Conservation (phyloP, 2,113 vertebrate genomes). For the Blennius ocellaris region DNA sequence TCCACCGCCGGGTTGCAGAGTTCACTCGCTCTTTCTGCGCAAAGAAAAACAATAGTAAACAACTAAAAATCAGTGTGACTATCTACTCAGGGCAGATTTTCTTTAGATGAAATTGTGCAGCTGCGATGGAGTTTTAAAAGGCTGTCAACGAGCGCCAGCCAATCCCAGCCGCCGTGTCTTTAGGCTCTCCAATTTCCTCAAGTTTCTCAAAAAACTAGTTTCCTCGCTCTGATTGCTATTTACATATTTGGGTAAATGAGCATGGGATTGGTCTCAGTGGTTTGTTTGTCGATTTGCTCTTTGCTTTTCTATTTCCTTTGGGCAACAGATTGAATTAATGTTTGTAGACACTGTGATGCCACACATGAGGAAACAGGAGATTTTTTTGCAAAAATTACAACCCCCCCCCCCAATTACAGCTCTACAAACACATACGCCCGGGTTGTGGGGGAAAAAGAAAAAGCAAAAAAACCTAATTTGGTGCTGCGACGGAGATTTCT, state of each 20-base stretch:
- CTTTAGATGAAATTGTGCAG: conserved; percentile 47
- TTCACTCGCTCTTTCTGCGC: neutral
- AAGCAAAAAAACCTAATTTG: conserved; percentile 46
- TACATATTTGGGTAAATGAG: conserved; percentile 84
- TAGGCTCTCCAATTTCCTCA: conserved; percentile 70
- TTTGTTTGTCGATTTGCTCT: conserved; percentile 85
- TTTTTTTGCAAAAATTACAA: conserved; percentile 80
- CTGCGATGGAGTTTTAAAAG: conserved; percentile 61
- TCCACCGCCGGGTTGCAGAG: neutral
- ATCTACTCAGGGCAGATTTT: conserved; percentile 44
- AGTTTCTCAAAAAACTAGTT: conserved; percentile 75
- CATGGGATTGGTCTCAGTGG: conserved; percentile 75
- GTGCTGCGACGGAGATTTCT: conserved; percentile 59
- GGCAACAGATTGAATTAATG: conserved; percentile 85
- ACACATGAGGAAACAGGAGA: conserved; percentile 82
- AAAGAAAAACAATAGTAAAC: conserved; percentile 46
- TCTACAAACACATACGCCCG: conserved; percentile 74
- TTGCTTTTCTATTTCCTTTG: conserved; percentile 84
- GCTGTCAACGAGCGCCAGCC: conserved; percentile 53
- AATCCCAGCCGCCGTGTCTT: conserved; percentile 68
- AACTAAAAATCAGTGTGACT: conserved; percentile 51
- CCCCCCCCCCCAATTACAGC: conserved; percentile 81
- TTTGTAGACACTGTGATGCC: conserved; percentile 81
- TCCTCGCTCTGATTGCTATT: conserved; percentile 81
- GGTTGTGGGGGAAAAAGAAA: neutral